Evolutionary conservation across 2,797 vertebrate species (phyloP), one percentile per base, ranked within the genome.

Genomic region (Melanogrammus aeglefinus): DNA sequence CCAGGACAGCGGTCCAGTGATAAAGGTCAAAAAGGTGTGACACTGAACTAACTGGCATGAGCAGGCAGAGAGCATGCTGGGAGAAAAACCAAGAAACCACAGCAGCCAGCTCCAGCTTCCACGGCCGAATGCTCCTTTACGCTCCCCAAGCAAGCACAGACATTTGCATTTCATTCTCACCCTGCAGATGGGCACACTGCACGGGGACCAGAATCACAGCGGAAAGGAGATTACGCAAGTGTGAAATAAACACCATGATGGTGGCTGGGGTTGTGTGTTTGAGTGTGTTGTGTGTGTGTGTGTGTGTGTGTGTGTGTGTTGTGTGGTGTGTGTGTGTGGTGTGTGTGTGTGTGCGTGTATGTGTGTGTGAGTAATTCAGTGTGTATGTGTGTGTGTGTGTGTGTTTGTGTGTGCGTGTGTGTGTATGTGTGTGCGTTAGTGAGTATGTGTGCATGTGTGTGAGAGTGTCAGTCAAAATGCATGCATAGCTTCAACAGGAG

Each of bases 151-250:
- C 87, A 90, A 90, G 90, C 82, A 88, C 84, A 83, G 79, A 72
- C 76, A 91, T 92, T 92, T 91, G 86, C 88, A 91, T 90, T 87
- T 88, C 76, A 85, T 83, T 87, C 75, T 57, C 82, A 77, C 80
- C 82, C 78, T 78, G 84, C 85, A 85, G 83, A 82, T 83, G 71
- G 81, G 76, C 80, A 78, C 2, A 69, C 41, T 41, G 31, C 73
- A 31, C 51, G 18, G 13, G 75, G 79, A 82, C 79, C 35, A 69
- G 83, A 82, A 79, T 77, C 79, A 83, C 57, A 83, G 81, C 82
- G 85, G 83, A 82, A 87, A 88, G 80, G 83, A 80, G 80, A 88
- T 77, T 79, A 84, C 47, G 78, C 27, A 80, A 44, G 73, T 47
- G 75, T 76, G 75, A 83, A 82, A 79, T 75, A 80, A 63, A 63